A percentile compares a stretch with the other conserved stretches of the same genome.
Conservation (phyloP, 2,888 invertebrate species). For the Meteorus cinctellus region DNA sequence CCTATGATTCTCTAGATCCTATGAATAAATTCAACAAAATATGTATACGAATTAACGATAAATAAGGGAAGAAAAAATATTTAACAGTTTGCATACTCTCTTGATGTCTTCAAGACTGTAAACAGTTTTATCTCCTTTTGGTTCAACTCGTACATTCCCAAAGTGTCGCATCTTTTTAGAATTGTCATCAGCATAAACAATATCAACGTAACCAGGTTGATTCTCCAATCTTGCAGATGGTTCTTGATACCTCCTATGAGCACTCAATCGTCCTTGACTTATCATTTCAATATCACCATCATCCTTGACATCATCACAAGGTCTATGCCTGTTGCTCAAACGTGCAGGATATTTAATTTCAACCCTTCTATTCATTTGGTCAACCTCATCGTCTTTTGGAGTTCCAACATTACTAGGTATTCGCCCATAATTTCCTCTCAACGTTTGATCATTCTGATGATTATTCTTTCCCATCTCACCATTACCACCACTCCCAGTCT, state of each 20-base stretch:
- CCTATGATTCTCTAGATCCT: conserved; percentile 62
- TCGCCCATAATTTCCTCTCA: conserved; percentile 1
- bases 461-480: neutral
- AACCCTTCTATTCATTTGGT: conserved; percentile 14
- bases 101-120: conserved; percentile 61
- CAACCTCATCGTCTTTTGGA: conserved; percentile 9
- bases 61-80: conserved; percentile 19
- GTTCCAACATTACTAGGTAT: conserved; percentile 3
- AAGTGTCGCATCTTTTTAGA: conserved; percentile 57
- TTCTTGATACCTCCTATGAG: conserved; percentile 29
- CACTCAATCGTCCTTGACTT: conserved; percentile 20
- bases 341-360: conserved; percentile 23
- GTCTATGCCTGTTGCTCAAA: neutral
- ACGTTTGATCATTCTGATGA: neutral
- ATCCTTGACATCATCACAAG: conserved; percentile 12
- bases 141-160: conserved; percentile 59
- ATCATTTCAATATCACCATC: conserved; percentile 5
- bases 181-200: conserved; percentile 62
- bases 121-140: conserved; percentile 54
- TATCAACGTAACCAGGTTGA: conserved; percentile 66
- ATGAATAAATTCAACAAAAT: conserved; percentile 32
- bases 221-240: conserved; percentile 48
- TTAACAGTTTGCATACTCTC: conserved; percentile 54
- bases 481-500: conserved; percentile 3
- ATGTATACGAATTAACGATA: neutral